phyloP scores from a whole-genome alignment of 1,140 invertebrate genomes.

The Solenopsis invicta region DNA sequence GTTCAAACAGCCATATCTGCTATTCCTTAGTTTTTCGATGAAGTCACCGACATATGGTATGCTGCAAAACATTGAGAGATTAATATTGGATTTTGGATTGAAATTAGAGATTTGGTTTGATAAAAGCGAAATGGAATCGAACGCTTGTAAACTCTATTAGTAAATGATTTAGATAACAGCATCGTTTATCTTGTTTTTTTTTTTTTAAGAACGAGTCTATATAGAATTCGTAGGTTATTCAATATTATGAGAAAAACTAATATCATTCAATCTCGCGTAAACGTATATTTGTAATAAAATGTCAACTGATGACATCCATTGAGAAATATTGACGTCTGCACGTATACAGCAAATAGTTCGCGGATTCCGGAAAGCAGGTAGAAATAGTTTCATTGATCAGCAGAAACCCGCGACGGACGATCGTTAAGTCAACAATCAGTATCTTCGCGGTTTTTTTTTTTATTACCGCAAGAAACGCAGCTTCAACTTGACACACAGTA shows the following conservation, averaged over 20 bases:
- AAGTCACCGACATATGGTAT: neutral
- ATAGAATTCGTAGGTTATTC: neutral
- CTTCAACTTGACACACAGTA: conserved; percentile 15
- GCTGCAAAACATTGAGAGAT: neutral
- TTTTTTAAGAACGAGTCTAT: neutral
- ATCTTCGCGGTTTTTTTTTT: neutral
- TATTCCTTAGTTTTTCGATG: neutral
- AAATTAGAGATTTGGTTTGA: neutral
- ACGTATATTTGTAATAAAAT: neutral
- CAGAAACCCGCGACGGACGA: neutral
- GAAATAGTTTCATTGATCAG: conserved; percentile 1
- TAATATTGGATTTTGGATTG: neutral
- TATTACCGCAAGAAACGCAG: conserved; percentile 21
- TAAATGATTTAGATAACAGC: neutral
- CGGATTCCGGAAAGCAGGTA: neutral
- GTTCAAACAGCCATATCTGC: neutral
- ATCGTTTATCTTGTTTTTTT: neutral
- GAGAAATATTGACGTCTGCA: neutral
- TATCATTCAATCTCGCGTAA: neutral
- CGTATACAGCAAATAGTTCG: neutral
- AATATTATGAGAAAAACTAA: neutral
- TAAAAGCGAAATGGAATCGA: neutral
- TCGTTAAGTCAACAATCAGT: conserved; percentile 14
- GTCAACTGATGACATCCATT: neutral
- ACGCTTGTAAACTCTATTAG: neutral